Conservation (phyloP, 1,140 invertebrate genomes). For the Tribolium madens region DNA sequence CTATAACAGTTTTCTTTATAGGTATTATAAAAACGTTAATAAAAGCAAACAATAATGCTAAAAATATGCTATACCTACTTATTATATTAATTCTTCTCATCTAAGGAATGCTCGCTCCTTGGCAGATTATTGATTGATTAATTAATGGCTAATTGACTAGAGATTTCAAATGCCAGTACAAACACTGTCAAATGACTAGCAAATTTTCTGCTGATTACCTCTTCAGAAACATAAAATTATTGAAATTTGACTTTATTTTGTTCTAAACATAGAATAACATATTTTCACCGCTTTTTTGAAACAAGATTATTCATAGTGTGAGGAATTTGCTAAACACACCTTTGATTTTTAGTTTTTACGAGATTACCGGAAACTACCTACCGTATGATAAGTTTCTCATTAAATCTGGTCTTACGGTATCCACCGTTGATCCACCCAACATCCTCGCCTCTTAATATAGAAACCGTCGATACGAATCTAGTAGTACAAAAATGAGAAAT, state of each 20-base stretch:
- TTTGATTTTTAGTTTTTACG: neutral
- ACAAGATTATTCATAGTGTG: neutral
- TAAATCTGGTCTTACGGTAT: neutral
- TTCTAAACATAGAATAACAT: no score
- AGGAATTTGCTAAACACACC: neutral
- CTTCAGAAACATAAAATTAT: no score
- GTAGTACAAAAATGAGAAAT: no score
- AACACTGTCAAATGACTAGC: neutral
- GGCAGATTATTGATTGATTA: neutral
- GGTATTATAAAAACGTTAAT: no score
- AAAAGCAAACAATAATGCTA: no score
- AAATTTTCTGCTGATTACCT: neutral
- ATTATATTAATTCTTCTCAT: neutral
- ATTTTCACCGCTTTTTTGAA: neutral
- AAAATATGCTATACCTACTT: neutral
- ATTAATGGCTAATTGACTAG: neutral
- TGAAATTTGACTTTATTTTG: no score
- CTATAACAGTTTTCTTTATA: no score
- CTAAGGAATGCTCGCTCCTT: neutral
- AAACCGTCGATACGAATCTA: neutral
- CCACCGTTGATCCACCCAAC: neutral
- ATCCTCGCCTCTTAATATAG: neutral
- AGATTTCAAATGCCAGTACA: neutral
- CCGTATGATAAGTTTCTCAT: neutral
- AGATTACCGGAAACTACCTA: neutral